phyloP scores from a whole-genome alignment of 2,113 vertebrate species.

The Nothobranchius furzeri region DNA sequence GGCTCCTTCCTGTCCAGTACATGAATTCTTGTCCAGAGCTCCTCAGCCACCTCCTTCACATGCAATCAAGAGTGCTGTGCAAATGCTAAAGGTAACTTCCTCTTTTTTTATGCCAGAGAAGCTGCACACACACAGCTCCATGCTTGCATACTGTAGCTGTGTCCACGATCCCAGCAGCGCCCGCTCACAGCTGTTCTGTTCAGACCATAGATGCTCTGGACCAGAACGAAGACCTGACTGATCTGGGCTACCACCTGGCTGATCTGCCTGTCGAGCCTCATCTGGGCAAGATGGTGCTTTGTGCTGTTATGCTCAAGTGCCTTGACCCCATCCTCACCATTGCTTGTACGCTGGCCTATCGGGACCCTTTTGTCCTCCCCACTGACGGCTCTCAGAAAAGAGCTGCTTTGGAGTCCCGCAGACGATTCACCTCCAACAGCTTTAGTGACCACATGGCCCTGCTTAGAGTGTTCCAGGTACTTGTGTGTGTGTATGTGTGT shows the following conservation, averaged over 20 bases:
- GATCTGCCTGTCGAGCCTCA: slow-evolving; percentile 94
- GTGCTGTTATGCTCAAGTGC: slow-evolving; percentile 90
- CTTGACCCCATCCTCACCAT: slow-evolving; percentile 96
- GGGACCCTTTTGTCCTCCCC: slow-evolving; percentile 92
- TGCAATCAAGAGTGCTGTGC: slow-evolving; percentile 87
- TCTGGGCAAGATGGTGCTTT: slow-evolving; percentile 97
- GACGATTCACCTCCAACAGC: slow-evolving; percentile 84
- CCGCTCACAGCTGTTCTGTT: slow-evolving; percentile 4
- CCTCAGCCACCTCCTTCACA: slow-evolving; percentile 90
- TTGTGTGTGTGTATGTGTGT: background rate
- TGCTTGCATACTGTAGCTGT: background rate
- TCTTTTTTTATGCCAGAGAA: background rate
- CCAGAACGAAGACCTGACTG: slow-evolving; percentile 90
- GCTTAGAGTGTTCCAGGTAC: slow-evolving; percentile 94
- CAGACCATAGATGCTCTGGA: slow-evolving; percentile 96
- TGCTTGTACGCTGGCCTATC: slow-evolving; percentile 90
- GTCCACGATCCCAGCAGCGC: background rate
- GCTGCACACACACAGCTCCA: background rate
- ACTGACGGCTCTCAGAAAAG: slow-evolving; percentile 86
- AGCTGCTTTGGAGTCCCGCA: slow-evolving; percentile 86
- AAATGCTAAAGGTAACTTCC: slow-evolving; percentile 89
- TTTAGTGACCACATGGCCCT: slow-evolving; percentile 98
- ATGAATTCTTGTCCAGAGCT: slow-evolving; percentile 92
- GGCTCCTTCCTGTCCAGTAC: slow-evolving; percentile 86
- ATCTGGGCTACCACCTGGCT: slow-evolving; percentile 91